These are phyloP conservation scores for Galbula dea DNA, from an alignment of 2,113 vertebrate genomes.

Conservation along the genomic window DNA sequence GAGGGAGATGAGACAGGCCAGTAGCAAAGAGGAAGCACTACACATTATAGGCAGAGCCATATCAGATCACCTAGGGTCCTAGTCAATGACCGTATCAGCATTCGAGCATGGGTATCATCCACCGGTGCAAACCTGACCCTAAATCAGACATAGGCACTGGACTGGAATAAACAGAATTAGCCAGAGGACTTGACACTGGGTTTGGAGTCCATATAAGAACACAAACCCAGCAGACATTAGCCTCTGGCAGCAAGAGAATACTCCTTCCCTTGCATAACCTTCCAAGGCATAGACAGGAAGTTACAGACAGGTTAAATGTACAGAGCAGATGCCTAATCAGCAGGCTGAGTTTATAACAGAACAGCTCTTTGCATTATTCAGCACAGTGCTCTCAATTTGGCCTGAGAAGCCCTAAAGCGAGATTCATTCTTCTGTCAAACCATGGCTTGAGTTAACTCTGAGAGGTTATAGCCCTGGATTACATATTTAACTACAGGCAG, in stretches of 20 bases:
- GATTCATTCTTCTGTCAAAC: conserved; percentile 38
- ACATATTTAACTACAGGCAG: neutral
- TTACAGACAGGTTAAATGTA: neutral
- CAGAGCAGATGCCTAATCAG: neutral
- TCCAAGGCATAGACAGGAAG: neutral
- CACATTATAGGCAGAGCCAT: neutral
- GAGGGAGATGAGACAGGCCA: neutral
- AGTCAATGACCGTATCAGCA: neutral
- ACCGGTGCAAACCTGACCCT: neutral
- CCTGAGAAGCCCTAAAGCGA: neutral
- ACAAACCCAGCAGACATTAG: neutral
- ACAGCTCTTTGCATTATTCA: conserved; percentile 19
- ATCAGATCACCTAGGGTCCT: neutral
- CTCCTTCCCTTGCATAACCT: neutral
- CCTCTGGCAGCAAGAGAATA: neutral
- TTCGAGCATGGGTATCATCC: neutral
- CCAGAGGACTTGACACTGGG: neutral
- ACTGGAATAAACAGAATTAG: neutral
- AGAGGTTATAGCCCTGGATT: neutral
- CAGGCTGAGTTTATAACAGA: neutral
- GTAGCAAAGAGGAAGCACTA: neutral
- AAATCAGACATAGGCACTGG: neutral
- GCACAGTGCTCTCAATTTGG: neutral
- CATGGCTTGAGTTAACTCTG: neutral
- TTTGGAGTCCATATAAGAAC: neutral